Percentiles rank a stretch among this genome's conserved stretches.
These are phyloP conservation scores for Schizopygopsis pylzovi DNA, from an alignment of 2,797 vertebrate species.

Conservation along the genomic window DNA sequence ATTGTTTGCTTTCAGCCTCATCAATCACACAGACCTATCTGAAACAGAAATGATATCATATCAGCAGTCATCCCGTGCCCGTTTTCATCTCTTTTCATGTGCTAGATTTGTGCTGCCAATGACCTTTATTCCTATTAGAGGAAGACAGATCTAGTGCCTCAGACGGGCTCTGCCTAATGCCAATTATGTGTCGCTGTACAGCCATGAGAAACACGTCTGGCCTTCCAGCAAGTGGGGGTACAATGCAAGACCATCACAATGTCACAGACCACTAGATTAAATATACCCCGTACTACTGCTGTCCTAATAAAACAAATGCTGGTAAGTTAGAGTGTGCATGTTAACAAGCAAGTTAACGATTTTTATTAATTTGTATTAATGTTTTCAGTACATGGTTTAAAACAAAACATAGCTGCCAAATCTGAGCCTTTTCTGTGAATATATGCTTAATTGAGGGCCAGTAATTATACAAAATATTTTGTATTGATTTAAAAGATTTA, in stretches of 20 bases:
- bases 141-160: constrained; percentile 58
- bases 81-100: constrained; percentile 54
- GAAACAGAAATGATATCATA: constrained; percentile 59
- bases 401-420: not conserved
- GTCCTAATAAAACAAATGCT: not conserved
- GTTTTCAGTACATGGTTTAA: not conserved
- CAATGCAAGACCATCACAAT: constrained; percentile 35
- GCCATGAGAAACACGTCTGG: constrained; percentile 46
- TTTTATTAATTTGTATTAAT: not conserved
- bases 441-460: not conserved
- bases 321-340: not conserved
- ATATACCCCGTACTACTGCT: constrained; percentile 6
- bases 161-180: constrained; percentile 57
- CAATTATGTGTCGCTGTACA: constrained; percentile 55
- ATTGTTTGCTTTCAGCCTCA: constrained; percentile 56
- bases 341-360: not conserved
- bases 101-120: constrained; percentile 58
- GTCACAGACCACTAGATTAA: constrained; percentile 23
- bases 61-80: constrained; percentile 56
- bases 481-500: not conserved
- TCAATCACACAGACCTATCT: constrained; percentile 64
- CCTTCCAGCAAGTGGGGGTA: constrained; percentile 6
- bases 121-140: constrained; percentile 63
- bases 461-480: not conserved
- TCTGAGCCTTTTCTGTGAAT: not conserved